Conservation (phyloP, 2,888 invertebrate species). For the Spisula solida region DNA sequence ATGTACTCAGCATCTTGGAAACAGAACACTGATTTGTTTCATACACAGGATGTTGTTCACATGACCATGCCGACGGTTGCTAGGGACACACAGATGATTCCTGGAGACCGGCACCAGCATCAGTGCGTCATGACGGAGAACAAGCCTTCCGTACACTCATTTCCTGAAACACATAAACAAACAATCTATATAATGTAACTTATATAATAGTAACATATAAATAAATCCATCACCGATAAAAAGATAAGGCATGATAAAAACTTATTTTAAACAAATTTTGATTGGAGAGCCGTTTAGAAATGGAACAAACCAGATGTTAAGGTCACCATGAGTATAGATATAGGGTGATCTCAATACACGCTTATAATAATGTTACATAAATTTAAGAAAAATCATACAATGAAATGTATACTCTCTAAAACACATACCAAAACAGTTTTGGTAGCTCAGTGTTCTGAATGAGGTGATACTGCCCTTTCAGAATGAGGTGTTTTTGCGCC, state of each 20-base stretch:
- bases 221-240: neutral
- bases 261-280: neutral
- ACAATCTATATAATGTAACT: constrained; percentile 16
- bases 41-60: neutral
- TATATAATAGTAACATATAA: neutral
- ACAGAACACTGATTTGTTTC: neutral
- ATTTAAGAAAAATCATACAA: no score
- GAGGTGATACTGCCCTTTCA: no score
- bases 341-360: neutral
- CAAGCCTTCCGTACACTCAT: constrained; percentile 84
- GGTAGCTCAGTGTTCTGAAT: no score
- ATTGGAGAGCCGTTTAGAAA: neutral
- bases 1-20: neutral
- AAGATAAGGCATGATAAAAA: neutral
- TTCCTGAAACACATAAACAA: constrained; percentile 75
- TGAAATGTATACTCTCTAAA: no score
- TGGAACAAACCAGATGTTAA: neutral
- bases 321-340: neutral
- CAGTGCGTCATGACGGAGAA: constrained; percentile 61
- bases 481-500: no score
- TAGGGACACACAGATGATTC: neutral
- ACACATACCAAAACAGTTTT: no score
- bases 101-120: neutral
- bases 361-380: neutral
- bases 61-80: constrained; percentile 1